Base-by-base conservation (phyloP, 2,888 invertebrate genomes). In the Pachliopta kotzebuea region DNA sequence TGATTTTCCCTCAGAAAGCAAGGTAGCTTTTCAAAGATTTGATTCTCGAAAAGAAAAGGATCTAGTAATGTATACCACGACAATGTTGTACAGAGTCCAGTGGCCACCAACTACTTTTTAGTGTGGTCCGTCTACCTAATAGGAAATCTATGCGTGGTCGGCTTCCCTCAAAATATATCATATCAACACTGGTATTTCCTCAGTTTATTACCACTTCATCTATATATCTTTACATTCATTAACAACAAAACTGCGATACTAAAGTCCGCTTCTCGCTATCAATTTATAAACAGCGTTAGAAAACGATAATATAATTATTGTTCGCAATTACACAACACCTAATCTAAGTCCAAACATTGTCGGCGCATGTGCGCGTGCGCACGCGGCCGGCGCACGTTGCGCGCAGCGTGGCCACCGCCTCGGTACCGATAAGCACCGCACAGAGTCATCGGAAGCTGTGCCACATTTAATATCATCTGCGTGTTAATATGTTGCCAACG, bases 371-470 rank as follows among this genome's bases (percentile, higher is more conserved):
- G 68, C 64, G 66, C 57, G 14, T 23, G 62, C 52, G 60, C 68
- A 68, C 66, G 64, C 62, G 68, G 45, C n/a, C 54, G 7, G 9
- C 2, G 42, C 68, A 68, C 68, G 68, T 68, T 68, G 62, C 17
- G 4, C 4, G 55, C 49, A 56, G 64, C 68, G 64, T 65, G 62
- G 60, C 26, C 9, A 21, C 29, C 29, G 50, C 29, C 49, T 23
- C 11, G 2, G 45, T 49, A 24, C 24, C 56, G 65, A 65, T 62
- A 62, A 62, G 61, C 57, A 18, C 18, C 45, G 45, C 45, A 14
- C 45, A 2, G n/a, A n/a, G 1, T n/a, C 18, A 45, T 45, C 45
- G 45, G 45, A n/a, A 45, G n/a, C 45, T 45, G 45, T n/a, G 18
- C 45, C 6, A 11, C 14, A 37, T 11, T 14, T 11, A 37, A 37